A percentile compares a stretch with the other conserved stretches of the same genome.
Evolutionary conservation across 2,113 vertebrate genomes (phyloP).

Genomic region (Nasalis larvatus): DNA sequence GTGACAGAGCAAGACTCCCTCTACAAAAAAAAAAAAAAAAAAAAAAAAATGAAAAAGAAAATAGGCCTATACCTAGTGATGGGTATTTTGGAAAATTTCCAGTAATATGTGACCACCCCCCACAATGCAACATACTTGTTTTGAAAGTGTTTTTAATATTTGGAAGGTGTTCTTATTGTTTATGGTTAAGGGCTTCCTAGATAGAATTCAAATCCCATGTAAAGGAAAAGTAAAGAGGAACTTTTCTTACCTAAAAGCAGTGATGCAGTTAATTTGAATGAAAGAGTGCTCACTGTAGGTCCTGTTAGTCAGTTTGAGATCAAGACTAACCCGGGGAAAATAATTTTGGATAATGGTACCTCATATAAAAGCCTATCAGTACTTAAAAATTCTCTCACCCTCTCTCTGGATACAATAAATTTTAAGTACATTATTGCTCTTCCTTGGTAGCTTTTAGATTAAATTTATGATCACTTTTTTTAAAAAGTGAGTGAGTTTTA

Average conservation of each 20-base stretch:
- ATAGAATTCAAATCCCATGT: neutral
- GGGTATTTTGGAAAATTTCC: neutral
- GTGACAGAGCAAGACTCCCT: too few species aligned
- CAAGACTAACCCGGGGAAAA: neutral
- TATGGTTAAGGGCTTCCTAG: neutral
- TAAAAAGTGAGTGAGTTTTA: neutral
- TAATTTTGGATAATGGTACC: neutral
- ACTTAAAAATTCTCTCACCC: neutral
- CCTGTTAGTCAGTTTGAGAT: conserved; percentile 22
- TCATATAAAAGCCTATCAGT: neutral
- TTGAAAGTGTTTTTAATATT: neutral
- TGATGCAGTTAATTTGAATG: neutral
- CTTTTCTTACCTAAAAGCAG: neutral
- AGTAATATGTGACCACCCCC: neutral
- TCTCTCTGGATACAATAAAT: neutral
- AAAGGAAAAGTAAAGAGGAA: neutral
- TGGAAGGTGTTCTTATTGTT: neutral
- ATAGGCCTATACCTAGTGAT: neutral
- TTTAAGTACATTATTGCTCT: neutral
- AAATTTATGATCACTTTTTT: neutral
- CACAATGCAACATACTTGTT: neutral
- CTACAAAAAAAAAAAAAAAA: too few species aligned
- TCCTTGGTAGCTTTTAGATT: neutral
- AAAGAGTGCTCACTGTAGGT: neutral
- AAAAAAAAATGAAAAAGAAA: too few species aligned